phyloP scores from a whole-genome alignment of 2,113 vertebrate species.

The Phrynosoma platyrhinos region DNA sequence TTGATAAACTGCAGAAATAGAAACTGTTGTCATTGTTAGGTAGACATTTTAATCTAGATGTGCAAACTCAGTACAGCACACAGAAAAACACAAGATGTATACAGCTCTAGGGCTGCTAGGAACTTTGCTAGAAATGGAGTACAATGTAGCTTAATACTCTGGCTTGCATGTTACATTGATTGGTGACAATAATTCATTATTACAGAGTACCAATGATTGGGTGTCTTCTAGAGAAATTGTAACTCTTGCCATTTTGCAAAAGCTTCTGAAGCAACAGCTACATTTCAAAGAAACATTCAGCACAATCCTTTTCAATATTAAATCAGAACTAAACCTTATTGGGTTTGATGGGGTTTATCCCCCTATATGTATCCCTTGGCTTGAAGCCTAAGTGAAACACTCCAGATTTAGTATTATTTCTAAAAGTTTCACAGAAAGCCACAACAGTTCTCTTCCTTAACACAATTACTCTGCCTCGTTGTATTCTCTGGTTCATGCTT shows the following conservation, averaged over 20 bases:
- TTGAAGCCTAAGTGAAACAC: conserved; percentile 38
- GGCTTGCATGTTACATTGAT: rapidly evolving
- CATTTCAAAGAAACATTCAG: conserved; percentile 35
- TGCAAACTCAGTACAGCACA: neutral
- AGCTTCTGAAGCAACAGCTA: conserved; percentile 49
- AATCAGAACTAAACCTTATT: too few species aligned
- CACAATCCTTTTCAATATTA: neutral
- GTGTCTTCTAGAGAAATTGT: conserved; percentile 14
- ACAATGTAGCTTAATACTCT: neutral
- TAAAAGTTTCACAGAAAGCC: neutral
- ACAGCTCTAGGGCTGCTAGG: neutral
- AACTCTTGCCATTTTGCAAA: neutral
- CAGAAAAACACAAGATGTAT: neutral
- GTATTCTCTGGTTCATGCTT: conserved; percentile 48
- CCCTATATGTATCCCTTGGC: neutral
- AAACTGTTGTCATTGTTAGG: neutral
- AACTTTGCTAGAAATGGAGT: rapidly evolving
- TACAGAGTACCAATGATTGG: conserved; percentile 53
- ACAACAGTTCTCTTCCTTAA: conserved; percentile 56
- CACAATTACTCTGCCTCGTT: conserved; percentile 38
- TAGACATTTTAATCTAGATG: neutral
- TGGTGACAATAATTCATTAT: conserved; percentile 19
- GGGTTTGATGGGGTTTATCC: neutral
- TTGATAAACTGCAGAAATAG: neutral
- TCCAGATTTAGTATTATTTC: too few species aligned